A percentile compares a stretch with the other conserved stretches of the same genome.
These are phyloP conservation scores for Xiphophorus maculatus DNA, from an alignment of 2,113 vertebrate genomes.

Conservation along the genomic window DNA sequence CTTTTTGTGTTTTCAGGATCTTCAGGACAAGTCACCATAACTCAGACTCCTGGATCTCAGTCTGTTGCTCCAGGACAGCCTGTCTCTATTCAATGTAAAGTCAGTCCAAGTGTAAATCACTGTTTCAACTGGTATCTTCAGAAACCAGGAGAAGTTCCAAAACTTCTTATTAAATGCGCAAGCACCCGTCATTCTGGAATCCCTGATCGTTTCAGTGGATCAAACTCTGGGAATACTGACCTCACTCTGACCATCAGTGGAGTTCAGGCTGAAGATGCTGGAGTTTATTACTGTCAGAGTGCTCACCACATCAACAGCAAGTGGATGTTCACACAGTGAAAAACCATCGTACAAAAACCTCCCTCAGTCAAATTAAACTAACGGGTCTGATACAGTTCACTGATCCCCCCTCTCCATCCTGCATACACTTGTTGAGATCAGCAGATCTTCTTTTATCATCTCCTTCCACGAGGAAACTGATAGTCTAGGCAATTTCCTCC, in stretches of 20 bases:
- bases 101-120: background rate
- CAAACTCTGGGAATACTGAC: slow-evolving; percentile 4
- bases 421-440: no score
- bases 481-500: no score
- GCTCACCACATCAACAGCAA: background rate
- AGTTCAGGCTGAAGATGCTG: no score
- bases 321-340: background rate
- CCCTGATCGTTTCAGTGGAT: slow-evolving; percentile 4
- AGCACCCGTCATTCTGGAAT: background rate
- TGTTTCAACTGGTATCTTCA: slow-evolving; percentile 17
- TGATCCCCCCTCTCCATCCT: no score
- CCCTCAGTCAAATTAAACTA: no score
- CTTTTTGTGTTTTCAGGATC: no score
- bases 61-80: slow-evolving; percentile 11
- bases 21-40: background rate
- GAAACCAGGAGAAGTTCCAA: slow-evolving; percentile 13
- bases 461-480: no score
- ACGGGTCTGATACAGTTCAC: no score
- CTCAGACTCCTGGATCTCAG: slow-evolving; percentile 27
- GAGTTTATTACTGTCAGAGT: background rate
- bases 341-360: background rate
- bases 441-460: no score
- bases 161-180: background rate
- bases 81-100: slow-evolving; percentile 15
- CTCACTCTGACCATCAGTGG: no score